Evolutionary conservation across 92 coral and sea anemone genomes (phyloP), one percentile per base, ranked within the genome.

Genomic region (Anthopleura xanthogrammica): DNA sequence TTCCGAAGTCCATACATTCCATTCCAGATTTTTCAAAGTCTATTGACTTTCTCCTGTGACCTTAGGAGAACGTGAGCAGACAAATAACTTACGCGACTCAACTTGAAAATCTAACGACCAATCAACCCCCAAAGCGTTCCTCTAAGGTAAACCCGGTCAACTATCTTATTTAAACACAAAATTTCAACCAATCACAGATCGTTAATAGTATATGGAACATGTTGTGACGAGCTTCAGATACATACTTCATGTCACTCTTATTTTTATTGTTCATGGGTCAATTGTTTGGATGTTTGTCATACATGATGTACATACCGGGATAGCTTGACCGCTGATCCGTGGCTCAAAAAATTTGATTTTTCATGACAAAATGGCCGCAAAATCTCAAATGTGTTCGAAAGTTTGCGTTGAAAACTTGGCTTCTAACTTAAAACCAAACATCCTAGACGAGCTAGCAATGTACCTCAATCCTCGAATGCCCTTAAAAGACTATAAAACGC

Each of bases 391-490:
- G 84, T 68, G 64, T 70, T 80, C 83, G 16, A 81, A 46, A 81
- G 84, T 81, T 43, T 68, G 65, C 1, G 84, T 91, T 36, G 83
- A 88, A 56, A 93, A 95, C 3, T 93, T 85, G 1, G 80, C 92
- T 75, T 83, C 83, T 8, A 58, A 84, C 76, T 86, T 97, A 58
- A 83, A 80, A 10, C 88, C 89, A 74, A 91, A 97, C 17, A 81
- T 94, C 22, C 89, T 97, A 5, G 98, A 94, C 75, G 57, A 83
- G 80, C 87, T 97, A 16, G 89, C 91, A 0, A 92, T 94, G 94
- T 92, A 93, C 41, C 86, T 97, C 1, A 97, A 97, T 83, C 98
- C 98, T 12, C 83, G 92, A 66, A 92, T 94, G 90, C 93, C 91
- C 0, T 20, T 89, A 56, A 94, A 92, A 48, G 99, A 97, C 77